phyloP scores from a whole-genome alignment of 1,140 invertebrate genomes.

The Cydia splendana region DNA sequence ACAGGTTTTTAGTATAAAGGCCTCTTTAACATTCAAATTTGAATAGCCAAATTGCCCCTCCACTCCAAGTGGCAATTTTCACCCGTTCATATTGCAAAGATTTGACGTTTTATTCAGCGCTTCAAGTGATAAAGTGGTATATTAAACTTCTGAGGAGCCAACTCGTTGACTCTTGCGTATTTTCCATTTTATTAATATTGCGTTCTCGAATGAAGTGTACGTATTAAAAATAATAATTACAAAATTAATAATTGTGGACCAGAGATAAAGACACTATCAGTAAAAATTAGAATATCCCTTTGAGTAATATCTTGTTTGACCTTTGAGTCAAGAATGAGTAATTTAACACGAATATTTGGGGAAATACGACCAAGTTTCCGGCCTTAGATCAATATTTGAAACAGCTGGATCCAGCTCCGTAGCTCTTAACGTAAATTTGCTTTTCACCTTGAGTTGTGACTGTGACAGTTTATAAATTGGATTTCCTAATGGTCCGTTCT shows the following conservation, averaged over 20 bases:
- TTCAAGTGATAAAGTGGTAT: not conserved
- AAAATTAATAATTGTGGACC: too few relatives aligned
- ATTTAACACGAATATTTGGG: too few relatives aligned
- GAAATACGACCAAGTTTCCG: too few relatives aligned
- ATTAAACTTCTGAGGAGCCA: not conserved
- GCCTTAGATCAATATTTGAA: too few relatives aligned
- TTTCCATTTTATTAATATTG: not conserved
- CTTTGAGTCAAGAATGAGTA: too few relatives aligned
- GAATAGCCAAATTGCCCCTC: not conserved
- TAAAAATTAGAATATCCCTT: too few relatives aligned
- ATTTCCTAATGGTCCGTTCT: not conserved
- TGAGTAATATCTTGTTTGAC: too few relatives aligned
- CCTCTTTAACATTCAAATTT: not conserved
- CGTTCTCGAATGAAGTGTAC: too few relatives aligned
- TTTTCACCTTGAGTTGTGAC: not conserved
- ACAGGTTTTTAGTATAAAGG: not conserved
- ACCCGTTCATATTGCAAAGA: conserved; percentile 6
- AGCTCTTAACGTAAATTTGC: not conserved
- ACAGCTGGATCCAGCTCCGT: not conserved
- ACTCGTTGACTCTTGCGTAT: not conserved
- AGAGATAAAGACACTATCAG: not conserved
- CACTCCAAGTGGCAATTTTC: conserved; percentile 8
- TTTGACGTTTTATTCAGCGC: not conserved
- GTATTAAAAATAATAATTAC: too few relatives aligned
- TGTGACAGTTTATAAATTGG: conserved; percentile 7